Conservation (phyloP, 2,113 vertebrate genomes). For the Motacilla alba region DNA sequence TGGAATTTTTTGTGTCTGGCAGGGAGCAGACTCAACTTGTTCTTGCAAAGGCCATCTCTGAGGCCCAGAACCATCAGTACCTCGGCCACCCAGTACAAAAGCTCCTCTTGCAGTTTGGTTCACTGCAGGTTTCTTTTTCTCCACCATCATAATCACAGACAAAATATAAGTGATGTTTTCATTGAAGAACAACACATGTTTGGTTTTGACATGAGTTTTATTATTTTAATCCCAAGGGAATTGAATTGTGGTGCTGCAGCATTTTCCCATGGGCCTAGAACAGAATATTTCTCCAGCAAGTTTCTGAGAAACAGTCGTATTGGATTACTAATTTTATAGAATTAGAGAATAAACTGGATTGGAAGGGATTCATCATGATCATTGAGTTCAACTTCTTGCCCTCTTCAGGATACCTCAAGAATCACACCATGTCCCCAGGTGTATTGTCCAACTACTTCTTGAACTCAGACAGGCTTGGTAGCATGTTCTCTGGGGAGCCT, state of each 20-base stretch:
- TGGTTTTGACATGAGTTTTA: neutral
- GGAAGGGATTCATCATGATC: neutral
- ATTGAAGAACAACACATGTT: neutral
- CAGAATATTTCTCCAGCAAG: neutral
- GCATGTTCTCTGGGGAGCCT: neutral
- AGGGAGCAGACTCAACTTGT: neutral
- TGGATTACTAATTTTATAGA: neutral
- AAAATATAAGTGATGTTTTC: neutral
- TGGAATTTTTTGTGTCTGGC: neutral
- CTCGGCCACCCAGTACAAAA: fast-evolving
- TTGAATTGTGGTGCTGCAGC: neutral
- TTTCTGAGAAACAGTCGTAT: neutral
- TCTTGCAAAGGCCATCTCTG: neutral
- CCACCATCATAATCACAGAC: neutral
- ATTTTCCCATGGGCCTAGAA: neutral
- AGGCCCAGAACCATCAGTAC: neutral
- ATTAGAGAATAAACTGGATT: neutral
- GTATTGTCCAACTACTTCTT: neutral
- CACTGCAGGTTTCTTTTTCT: neutral
- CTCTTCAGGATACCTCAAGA: neutral
- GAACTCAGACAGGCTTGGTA: neutral
- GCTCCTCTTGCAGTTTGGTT: neutral
- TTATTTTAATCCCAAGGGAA: neutral
- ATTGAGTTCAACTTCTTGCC: neutral
- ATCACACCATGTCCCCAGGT: fast-evolving